Evolutionary conservation across 2,888 invertebrate species (phyloP).

Genomic region (Tribolium freemani): DNA sequence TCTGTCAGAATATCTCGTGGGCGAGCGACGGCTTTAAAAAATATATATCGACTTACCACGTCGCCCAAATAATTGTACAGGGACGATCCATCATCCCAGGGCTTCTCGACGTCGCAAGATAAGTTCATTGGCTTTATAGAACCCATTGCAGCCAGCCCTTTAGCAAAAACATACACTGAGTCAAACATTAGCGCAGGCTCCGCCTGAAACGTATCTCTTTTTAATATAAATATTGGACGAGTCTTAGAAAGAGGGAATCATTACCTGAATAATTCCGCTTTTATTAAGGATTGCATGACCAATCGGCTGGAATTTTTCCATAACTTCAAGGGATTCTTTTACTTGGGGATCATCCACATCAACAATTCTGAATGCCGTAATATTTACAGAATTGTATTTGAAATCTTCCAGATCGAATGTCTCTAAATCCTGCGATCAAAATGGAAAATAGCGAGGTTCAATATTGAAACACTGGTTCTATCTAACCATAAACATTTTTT

Average conservation of each 20-base stretch:
- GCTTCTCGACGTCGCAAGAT: constrained; percentile 85
- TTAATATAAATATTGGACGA: constrained; percentile 11
- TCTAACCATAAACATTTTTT: background rate
- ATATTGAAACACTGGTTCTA: background rate
- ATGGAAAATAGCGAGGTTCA: background rate
- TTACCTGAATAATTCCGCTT: constrained; percentile 77
- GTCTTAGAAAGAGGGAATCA: constrained; percentile 26
- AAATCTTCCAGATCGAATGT: constrained; percentile 91
- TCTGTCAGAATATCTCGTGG: background rate
- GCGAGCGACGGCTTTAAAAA: background rate
- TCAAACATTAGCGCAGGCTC: constrained; percentile 90
- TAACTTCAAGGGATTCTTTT: constrained; percentile 82
- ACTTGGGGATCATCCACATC: constrained; percentile 84
- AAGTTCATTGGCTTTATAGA: constrained; percentile 79
- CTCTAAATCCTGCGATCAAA: constrained; percentile 80
- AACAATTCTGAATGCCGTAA: constrained; percentile 93
- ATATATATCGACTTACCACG: constrained; percentile 69
- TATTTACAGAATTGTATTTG: constrained; percentile 94
- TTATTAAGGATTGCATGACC: constrained; percentile 83
- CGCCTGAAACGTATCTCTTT: constrained; percentile 71
- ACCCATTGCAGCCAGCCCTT: constrained; percentile 82
- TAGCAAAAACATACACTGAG: constrained; percentile 86
- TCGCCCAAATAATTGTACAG: constrained; percentile 83
- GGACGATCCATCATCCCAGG: constrained; percentile 84
- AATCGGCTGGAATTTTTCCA: constrained; percentile 91